phyloP scores from a whole-genome alignment of 2,113 vertebrate genomes.

The Bucco capensis region DNA sequence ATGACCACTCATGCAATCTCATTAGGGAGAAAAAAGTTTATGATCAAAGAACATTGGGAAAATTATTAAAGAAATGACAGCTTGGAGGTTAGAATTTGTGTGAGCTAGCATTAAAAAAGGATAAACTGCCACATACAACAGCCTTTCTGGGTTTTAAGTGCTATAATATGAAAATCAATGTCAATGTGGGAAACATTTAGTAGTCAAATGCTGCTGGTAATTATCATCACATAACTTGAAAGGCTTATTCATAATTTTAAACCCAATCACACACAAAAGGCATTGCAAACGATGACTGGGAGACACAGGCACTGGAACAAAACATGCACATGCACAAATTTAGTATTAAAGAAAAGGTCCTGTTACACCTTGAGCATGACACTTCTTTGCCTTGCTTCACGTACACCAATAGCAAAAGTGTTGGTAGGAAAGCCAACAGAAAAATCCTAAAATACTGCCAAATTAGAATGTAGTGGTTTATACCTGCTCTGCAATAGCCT shows the following conservation, averaged over 20 bases:
- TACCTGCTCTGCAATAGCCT: neutral
- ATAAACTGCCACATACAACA: neutral
- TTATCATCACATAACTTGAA: neutral
- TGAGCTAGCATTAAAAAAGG: neutral
- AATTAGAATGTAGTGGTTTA: neutral
- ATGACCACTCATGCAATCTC: neutral
- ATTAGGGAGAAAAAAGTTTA: neutral
- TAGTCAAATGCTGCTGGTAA: neutral
- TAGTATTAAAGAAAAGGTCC: neutral
- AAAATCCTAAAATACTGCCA: neutral
- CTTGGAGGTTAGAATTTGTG: neutral
- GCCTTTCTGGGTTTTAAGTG: neutral
- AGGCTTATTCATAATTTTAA: neutral
- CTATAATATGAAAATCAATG: neutral
- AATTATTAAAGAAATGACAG: neutral
- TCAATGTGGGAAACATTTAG: neutral
- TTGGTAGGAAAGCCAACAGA: neutral
- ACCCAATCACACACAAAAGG: neutral
- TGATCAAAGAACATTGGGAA: neutral
- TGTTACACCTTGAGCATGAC: neutral
- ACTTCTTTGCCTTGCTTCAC: neutral
- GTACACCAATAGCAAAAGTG: neutral
- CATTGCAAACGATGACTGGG: fast-evolving
- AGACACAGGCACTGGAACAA: neutral
- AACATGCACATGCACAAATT: neutral